Evolutionary conservation across 2,888 invertebrate genomes (phyloP), one percentile per base, ranked within the genome.

Genomic region (Megamerina dolium): DNA sequence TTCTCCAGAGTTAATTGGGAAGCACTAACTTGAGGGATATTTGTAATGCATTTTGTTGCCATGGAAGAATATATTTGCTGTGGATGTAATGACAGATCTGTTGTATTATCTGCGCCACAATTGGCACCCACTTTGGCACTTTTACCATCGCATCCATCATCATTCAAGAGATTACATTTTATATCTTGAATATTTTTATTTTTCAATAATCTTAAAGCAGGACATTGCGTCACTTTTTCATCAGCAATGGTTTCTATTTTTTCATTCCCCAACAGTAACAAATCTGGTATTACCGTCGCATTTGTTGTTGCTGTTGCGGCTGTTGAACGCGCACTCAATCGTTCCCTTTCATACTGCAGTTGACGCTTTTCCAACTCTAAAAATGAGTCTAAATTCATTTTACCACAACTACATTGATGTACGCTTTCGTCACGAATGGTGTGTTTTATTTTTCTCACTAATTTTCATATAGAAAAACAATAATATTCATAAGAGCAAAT

Each of bases 371-470:
- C 61, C 48, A 56, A 26, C 13, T 40, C 43, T 33, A 65, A 48
- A 45, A 64, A 64, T 26, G 58, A 40, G 27, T 64, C 51, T 21
- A 65, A 43, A 40, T 63, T 59, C 64, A 65, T 59, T 4, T 17
- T 36, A n/a, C n/a, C n/a, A n/a, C n/a, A n/a, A n/a, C n/a, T n/a
- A n/a, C n/a, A n/a, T n/a, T n/a, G n/a, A n/a, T n/a, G n/a, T n/a
- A n/a, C n/a, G n/a, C n/a, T n/a, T n/a, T n/a, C n/a, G n/a, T n/a
- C n/a, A n/a, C n/a, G n/a, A n/a, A n/a, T n/a, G n/a, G n/a, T n/a
- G n/a, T n/a, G n/a, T n/a, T n/a, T n/a, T n/a, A n/a, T n/a, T n/a
- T n/a, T n/a, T n/a, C n/a, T n/a, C n/a, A n/a, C n/a, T n/a, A n/a
- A n/a, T n/a, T n/a, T n/a, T n/a, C n/a, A n/a, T n/a, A n/a, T n/a